Evolutionary conservation across 2,113 vertebrate genomes (phyloP).

Genomic region (Periophthalmus modestus): DNA sequence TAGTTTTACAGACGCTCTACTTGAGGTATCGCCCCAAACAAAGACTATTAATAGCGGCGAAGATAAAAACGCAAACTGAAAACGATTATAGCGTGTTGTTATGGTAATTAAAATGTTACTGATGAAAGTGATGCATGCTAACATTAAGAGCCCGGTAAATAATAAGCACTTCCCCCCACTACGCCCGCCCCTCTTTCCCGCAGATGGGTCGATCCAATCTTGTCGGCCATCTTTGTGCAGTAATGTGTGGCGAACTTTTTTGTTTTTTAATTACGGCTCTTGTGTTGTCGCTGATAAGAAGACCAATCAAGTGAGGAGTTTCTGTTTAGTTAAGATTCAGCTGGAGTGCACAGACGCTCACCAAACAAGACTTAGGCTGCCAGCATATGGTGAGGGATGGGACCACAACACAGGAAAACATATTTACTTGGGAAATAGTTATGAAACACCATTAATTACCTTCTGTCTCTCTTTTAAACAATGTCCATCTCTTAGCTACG

Average conservation of each 20-base stretch:
- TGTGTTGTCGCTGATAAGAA: constrained; percentile 64
- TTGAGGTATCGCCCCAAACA: too few species aligned
- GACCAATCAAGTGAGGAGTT: constrained; percentile 51
- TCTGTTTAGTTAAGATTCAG: constrained; percentile 49
- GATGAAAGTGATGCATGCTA: constrained; percentile 26
- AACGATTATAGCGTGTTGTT: constrained; percentile 39
- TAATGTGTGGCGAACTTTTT: constrained; percentile 52
- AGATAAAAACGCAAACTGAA: constrained; percentile 12
- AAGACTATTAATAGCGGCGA: not conserved
- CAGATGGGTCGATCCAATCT: constrained; percentile 32
- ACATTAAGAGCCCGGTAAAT: constrained; percentile 10
- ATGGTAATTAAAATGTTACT: constrained; percentile 43
- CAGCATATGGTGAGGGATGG: constrained; percentile 38
- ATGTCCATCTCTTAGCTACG: not conserved
- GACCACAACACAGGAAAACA: not conserved
- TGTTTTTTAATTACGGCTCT: constrained; percentile 66
- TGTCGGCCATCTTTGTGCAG: constrained; percentile 44
- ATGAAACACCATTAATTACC: not conserved
- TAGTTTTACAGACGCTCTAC: too few species aligned
- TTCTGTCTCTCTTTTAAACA: not conserved
- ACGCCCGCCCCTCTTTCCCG: not conserved
- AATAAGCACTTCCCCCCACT: not conserved
- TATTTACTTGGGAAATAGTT: not conserved
- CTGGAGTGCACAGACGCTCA: constrained; percentile 22
- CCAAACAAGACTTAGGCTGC: constrained; percentile 4